phyloP scores from a whole-genome alignment of 1,140 invertebrate species.

The Drosophila parabipectinata region DNA sequence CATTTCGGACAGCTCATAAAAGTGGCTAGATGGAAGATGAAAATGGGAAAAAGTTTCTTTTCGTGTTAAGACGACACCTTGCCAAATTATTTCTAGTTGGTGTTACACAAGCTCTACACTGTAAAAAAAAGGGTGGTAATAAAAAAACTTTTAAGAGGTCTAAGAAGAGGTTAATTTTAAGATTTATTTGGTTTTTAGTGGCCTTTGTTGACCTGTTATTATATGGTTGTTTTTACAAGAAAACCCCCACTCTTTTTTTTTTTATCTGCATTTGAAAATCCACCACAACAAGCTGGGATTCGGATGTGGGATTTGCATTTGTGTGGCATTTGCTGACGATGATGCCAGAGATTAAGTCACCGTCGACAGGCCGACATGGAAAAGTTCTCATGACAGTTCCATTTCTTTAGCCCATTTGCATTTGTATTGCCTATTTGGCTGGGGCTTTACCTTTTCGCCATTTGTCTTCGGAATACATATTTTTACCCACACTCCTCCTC shows the following conservation, averaged over 20 bases:
- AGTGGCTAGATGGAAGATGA: slow-evolving; percentile 16
- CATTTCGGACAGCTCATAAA: slow-evolving; percentile 56
- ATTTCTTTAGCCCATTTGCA: slow-evolving; percentile 75
- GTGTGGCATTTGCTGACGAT: slow-evolving; percentile 54
- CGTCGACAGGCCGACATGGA: slow-evolving; percentile 40
- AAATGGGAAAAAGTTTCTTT: slow-evolving; percentile 59
- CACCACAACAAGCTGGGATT: slow-evolving; percentile 25
- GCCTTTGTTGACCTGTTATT: neutral
- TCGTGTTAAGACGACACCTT: slow-evolving; percentile 67
- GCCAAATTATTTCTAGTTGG: slow-evolving; percentile 62
- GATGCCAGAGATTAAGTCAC: slow-evolving; percentile 73
- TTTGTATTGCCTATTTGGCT: slow-evolving; percentile 43
- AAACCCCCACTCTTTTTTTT: neutral
- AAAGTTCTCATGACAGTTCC: slow-evolving; percentile 76
- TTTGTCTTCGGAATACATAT: slow-evolving; percentile 31
- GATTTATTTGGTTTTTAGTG: neutral
- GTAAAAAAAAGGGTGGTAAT: neutral
- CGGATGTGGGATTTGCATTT: slow-evolving; percentile 45
- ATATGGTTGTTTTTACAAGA: neutral
- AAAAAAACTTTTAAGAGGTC: neutral
- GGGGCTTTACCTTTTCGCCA: slow-evolving; percentile 11
- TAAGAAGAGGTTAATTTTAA: neutral
- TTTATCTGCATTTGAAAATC: slow-evolving; percentile 1
- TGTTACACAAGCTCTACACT: slow-evolving; percentile 29
- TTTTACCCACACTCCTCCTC: slow-evolving; percentile 46